These are phyloP conservation scores for Chymomyza costata DNA, from an alignment of 1,140 invertebrate genomes.

Conservation along the genomic window DNA sequence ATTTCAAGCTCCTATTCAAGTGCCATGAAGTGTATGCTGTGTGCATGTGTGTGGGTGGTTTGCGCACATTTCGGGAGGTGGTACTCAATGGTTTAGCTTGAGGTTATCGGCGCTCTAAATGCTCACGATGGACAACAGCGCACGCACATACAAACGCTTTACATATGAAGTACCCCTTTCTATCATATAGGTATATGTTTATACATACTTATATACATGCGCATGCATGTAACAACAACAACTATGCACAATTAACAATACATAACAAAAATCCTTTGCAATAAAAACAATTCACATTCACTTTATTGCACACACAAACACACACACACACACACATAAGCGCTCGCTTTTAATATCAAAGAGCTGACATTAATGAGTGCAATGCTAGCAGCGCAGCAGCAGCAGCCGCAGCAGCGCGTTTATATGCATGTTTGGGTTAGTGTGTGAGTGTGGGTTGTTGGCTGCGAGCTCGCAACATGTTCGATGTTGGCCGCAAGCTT, in stretches of 20 bases:
- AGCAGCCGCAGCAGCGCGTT: conserved; percentile 7
- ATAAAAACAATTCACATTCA: conserved; percentile 50
- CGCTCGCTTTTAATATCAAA: conserved; percentile 24
- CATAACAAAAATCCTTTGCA: conserved; percentile 42
- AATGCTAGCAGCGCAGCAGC: conserved; percentile 28
- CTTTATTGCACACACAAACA: conserved; percentile 22
- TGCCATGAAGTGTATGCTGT: conserved; percentile 13
- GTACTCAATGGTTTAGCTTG: conserved; percentile 34
- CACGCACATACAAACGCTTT: no score
- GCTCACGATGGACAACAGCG: conserved; percentile 2
- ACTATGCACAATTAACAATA: conserved; percentile 41
- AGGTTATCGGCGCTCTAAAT: conserved; percentile 24
- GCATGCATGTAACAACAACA: background rate
- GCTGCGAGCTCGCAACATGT: conserved; percentile 11
- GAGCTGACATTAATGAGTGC: conserved; percentile 38
- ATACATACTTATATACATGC: background rate
- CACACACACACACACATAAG: conserved; percentile 9
- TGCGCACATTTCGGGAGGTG: background rate
- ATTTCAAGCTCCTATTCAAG: no score
- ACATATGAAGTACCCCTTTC: no score
- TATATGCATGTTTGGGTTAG: background rate
- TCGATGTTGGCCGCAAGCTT: no score
- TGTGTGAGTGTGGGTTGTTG: conserved; percentile 1
- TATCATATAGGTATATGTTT: background rate
- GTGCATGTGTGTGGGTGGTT: background rate